Evolutionary conservation across 2,797 vertebrate species (phyloP), one percentile per base, ranked within the genome.

Genomic region (Notolepis coatsorum): DNA sequence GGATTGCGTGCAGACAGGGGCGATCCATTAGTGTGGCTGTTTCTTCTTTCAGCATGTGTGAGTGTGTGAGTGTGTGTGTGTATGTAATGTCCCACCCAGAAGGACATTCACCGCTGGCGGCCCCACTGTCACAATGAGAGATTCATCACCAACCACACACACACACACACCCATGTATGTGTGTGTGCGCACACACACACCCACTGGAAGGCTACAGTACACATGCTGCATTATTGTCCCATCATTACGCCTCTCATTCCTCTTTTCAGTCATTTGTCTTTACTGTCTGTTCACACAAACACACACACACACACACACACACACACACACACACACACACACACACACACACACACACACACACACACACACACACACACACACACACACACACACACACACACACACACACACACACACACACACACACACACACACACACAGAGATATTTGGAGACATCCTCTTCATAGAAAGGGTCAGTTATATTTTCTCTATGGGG

Each of bases 11-110:
- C 86, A 90, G 92, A 93, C 93, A 93, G 92, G 81, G 82, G 91
- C 92, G 91, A 94, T 94, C 91, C 92, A 93, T 94, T 93, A 94
- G 87, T 88, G 83, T 84, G 84, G 87, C 88, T 85, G 79, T 91
- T 91, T 91, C 88, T 66, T 10, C 75, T 61, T 70, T 74, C 39
- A 56, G 63, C 84, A 82, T 67, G 68, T 67, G 80, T 79, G 73
- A 70, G 63, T 48, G 52, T 56, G 56, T 50, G 57, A 46, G 43
- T 65, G 61, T 46, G 64, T 68, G 61, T 61, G 59, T 51, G 52
- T 66, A 56, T 10, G 52, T 12, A 27, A 24, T 84, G 72, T 89
- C 86, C 86, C 86, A 84, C 73, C 75, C 79, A 91, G 90, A 93
- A 93, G 92, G 92, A 91, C 92, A 82, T 93, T 92, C 58, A 81